These are phyloP conservation scores for Drosophila tripunctata DNA, from an alignment of 2,888 invertebrate genomes.

Conservation along the genomic window DNA sequence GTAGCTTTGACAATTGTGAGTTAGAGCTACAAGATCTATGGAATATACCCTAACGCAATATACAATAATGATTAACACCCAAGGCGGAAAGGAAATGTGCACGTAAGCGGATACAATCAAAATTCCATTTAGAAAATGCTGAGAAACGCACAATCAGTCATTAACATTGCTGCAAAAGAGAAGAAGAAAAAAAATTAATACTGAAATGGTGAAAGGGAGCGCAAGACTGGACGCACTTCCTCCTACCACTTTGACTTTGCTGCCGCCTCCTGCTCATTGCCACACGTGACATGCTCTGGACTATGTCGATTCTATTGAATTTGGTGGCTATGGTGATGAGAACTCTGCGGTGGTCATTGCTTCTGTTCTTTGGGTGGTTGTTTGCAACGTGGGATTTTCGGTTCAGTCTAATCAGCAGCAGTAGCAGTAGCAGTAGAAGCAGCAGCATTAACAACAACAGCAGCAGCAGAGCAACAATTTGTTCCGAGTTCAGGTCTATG, in stretches of 20 bases:
- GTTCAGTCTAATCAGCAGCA: slow-evolving; percentile 61
- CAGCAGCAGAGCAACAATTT: slow-evolving; percentile 57
- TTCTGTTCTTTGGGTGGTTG: slow-evolving; percentile 38
- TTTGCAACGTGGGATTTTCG: slow-evolving; percentile 13
- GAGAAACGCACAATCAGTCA: slow-evolving; percentile 77
- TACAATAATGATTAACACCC: slow-evolving; percentile 56
- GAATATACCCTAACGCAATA: slow-evolving; percentile 11
- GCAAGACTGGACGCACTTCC: slow-evolving; percentile 1
- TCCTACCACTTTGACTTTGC: too few relatives aligned
- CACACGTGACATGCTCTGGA: background rate
- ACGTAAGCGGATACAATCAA: slow-evolving; percentile 80
- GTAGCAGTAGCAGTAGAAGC: slow-evolving; percentile 1
- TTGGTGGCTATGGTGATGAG: slow-evolving; percentile 49
- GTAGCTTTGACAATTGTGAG: background rate
- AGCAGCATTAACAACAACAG: background rate
- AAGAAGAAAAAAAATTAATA: slow-evolving; percentile 3
- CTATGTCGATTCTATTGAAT: slow-evolving; percentile 63
- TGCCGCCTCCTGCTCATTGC: background rate
- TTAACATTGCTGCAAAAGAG: slow-evolving; percentile 56
- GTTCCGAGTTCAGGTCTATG: slow-evolving; percentile 53
- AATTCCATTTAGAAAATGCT: slow-evolving; percentile 71
- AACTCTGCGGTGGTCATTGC: slow-evolving; percentile 38
- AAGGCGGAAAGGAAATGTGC: slow-evolving; percentile 50
- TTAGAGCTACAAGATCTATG: background rate
- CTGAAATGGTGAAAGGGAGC: background rate